Conservation (phyloP, 2,888 invertebrate genomes). For the Deladenus siricidicola region DNA sequence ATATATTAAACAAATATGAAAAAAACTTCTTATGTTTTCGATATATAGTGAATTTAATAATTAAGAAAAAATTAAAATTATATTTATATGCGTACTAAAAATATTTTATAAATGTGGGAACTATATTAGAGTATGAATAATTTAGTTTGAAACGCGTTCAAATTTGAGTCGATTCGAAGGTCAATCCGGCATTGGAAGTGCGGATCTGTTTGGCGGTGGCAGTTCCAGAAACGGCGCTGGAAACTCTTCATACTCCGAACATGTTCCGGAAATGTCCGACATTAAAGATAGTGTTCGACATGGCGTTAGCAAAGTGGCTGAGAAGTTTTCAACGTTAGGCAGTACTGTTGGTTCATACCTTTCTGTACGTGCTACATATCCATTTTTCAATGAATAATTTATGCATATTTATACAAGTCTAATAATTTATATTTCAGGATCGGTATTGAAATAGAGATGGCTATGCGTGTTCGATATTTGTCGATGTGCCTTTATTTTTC, state of each 20-base stretch:
- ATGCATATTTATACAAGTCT: too few relatives aligned
- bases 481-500: too few relatives aligned
- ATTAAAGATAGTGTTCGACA: conserved; percentile 92
- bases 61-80: not conserved
- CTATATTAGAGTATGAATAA: too few relatives aligned
- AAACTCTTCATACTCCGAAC: conserved; percentile 27
- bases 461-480: too few relatives aligned
- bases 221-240: conserved; percentile 19
- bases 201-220: conserved; percentile 75
- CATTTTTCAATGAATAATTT: too few relatives aligned
- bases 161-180: conserved; percentile 77
- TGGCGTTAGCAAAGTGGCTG: conserved; percentile 93
- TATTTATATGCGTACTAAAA: not conserved
- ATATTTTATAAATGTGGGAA: too few relatives aligned
- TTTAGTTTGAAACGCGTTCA: conserved; percentile 55
- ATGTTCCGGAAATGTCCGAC: conserved; percentile 73
- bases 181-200: conserved; percentile 81
- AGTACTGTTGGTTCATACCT: conserved; percentile 45
- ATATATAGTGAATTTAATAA: too few relatives aligned
- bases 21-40: too few relatives aligned
- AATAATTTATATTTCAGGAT: too few relatives aligned
- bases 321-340: conserved; percentile 76
- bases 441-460: too few relatives aligned
- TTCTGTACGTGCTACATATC: conserved; percentile 49
- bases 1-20: too few relatives aligned